A percentile compares a stretch with the other conserved stretches of the same genome.
These are phyloP conservation scores for Apolygus lucorum DNA, from an alignment of 1,140 invertebrate species.

Conservation along the genomic window DNA sequence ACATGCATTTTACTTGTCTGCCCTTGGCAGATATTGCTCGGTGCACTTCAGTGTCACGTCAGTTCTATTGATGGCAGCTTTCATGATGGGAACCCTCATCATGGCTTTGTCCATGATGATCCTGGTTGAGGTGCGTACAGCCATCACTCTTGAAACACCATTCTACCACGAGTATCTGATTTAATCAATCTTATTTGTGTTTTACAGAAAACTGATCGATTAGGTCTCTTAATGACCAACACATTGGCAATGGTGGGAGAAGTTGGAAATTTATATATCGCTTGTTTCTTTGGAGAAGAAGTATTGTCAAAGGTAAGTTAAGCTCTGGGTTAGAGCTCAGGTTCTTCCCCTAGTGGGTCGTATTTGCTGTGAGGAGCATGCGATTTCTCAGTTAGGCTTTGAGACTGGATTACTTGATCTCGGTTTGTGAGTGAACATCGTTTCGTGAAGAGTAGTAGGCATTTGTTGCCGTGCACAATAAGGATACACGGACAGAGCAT, in stretches of 20 bases:
- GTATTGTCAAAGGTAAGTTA: background rate
- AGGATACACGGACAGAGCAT: too few relatives aligned
- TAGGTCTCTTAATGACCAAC: background rate
- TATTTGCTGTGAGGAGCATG: too few relatives aligned
- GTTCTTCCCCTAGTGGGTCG: too few relatives aligned
- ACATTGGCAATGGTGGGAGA: background rate
- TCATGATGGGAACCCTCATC: background rate
- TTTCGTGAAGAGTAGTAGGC: too few relatives aligned
- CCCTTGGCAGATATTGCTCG: too few relatives aligned
- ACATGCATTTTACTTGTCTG: too few relatives aligned
- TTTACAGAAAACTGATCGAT: background rate
- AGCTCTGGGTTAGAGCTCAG: too few relatives aligned
- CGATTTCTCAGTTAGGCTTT: too few relatives aligned
- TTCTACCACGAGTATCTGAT: background rate
- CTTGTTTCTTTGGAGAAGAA: background rate
- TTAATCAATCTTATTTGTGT: background rate
- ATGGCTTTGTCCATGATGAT: slow-evolving; percentile 1
- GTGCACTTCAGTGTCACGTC: too few relatives aligned
- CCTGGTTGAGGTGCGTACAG: background rate
- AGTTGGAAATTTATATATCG: background rate
- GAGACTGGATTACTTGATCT: too few relatives aligned
- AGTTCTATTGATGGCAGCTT: background rate
- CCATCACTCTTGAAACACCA: background rate
- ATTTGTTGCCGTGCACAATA: too few relatives aligned
- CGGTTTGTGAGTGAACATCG: too few relatives aligned